Evolutionary conservation across 2,797 vertebrate genomes (phyloP).

Genomic region (Poeciliopsis paucimaculata): DNA sequence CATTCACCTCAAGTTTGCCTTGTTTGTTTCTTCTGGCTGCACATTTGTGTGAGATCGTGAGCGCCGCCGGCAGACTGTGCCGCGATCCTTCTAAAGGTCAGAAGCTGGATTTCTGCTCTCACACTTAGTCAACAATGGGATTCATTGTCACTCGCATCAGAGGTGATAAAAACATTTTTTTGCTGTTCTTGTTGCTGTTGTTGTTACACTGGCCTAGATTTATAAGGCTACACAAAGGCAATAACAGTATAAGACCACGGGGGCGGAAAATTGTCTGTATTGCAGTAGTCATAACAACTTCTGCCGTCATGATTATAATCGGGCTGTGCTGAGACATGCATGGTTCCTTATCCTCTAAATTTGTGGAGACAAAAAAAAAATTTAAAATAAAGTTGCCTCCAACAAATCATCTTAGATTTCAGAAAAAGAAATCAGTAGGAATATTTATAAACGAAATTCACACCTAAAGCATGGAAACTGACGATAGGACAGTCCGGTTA

Average conservation of each 20-base stretch:
- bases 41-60: conserved; percentile 32
- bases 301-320: conserved; percentile 52
- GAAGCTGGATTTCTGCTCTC: conserved; percentile 54
- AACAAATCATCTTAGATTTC: conserved; percentile 18
- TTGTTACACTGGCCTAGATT: conserved; percentile 53
- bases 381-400: conserved; percentile 21
- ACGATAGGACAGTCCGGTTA: neutral
- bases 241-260: conserved; percentile 54
- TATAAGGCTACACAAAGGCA: conserved; percentile 58
- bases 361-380: conserved; percentile 10
- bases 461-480: conserved; percentile 18
- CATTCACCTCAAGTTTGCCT: conserved; percentile 3
- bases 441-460: conserved; percentile 14
- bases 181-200: conserved; percentile 29
- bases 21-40: conserved; percentile 28
- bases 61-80: conserved; percentile 26
- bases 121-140: conserved; percentile 71
- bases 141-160: conserved; percentile 59
- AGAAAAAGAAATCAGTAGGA: neutral
- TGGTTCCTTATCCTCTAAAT: conserved; percentile 18
- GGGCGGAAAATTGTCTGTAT: conserved; percentile 51
- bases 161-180: conserved; percentile 48
- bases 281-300: conserved; percentile 57
- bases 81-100: conserved; percentile 63
- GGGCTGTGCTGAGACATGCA: conserved; percentile 16